phyloP scores from a whole-genome alignment of 2,113 vertebrate species.

The Psittacara wagleri region DNA sequence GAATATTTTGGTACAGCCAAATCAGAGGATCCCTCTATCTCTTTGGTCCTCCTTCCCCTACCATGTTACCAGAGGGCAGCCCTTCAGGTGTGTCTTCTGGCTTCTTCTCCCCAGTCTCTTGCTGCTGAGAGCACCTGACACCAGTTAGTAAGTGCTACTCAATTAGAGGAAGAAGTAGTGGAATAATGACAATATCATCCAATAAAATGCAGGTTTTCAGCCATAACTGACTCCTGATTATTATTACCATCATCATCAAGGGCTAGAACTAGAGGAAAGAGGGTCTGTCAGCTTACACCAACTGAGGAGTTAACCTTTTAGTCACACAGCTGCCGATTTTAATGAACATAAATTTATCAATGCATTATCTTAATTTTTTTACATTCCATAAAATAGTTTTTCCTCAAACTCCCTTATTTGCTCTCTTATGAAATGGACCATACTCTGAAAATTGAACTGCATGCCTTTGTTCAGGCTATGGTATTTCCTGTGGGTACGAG shows the following conservation, averaged over 20 bases:
- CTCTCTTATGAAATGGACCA: not conserved
- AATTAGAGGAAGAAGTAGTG: not conserved
- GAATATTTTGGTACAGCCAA: not conserved
- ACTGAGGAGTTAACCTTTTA: not conserved
- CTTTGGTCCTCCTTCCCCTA: not conserved
- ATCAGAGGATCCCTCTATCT: not conserved
- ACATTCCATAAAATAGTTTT: not conserved
- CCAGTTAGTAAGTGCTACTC: not conserved
- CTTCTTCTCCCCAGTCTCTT: not conserved
- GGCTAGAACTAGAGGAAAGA: not conserved
- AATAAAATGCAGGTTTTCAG: not conserved
- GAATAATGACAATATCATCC: not conserved
- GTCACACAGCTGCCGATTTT: not conserved
- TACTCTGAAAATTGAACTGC: not conserved
- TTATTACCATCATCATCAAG: not conserved
- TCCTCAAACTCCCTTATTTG: not conserved
- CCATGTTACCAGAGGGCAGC: not conserved
- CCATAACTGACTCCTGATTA: not conserved
- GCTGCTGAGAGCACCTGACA: not conserved
- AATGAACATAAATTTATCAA: not conserved
- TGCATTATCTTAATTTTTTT: not conserved
- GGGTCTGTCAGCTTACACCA: not conserved
- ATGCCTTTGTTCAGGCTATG: not conserved
- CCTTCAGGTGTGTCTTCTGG: not conserved
- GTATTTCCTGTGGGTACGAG: not conserved